phyloP scores from a whole-genome alignment of 2,797 vertebrate species.

The Myripristis murdjan region DNA sequence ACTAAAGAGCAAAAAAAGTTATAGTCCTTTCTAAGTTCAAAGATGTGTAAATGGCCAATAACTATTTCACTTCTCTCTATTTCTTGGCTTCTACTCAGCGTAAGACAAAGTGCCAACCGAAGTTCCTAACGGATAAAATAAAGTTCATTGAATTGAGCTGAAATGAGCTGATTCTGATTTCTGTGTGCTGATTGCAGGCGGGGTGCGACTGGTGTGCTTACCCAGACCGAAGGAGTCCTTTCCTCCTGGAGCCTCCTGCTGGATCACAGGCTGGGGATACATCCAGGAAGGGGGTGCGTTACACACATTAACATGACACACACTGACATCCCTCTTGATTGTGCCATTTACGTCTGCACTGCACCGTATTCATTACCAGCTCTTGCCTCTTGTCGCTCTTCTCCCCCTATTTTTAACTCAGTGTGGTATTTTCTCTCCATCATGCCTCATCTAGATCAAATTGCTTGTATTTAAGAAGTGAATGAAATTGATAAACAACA shows the following conservation, averaged over 20 bases:
- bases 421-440: not conserved
- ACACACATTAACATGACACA: not conserved
- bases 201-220: constrained; percentile 85
- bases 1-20: no score
- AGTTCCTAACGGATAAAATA: no score
- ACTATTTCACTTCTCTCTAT: constrained; percentile 31
- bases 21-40: no score
- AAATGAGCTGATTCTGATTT: no score
- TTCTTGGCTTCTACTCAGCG: not conserved
- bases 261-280: constrained; percentile 89
- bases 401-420: not conserved
- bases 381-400: not conserved
- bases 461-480: not conserved
- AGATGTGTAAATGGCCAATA: no score
- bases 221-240: constrained; percentile 77
- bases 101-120: not conserved
- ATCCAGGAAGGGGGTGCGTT: constrained; percentile 78
- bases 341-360: not conserved
- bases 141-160: no score
- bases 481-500: not conserved
- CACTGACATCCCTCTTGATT: not conserved
- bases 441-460: not conserved
- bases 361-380: not conserved
- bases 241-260: constrained; percentile 75
- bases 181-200: constrained; percentile 62